Evolutionary conservation across 2,113 vertebrate genomes (phyloP), one percentile per base, ranked within the genome.

Genomic region (Chaetorhynchus papuensis): DNA sequence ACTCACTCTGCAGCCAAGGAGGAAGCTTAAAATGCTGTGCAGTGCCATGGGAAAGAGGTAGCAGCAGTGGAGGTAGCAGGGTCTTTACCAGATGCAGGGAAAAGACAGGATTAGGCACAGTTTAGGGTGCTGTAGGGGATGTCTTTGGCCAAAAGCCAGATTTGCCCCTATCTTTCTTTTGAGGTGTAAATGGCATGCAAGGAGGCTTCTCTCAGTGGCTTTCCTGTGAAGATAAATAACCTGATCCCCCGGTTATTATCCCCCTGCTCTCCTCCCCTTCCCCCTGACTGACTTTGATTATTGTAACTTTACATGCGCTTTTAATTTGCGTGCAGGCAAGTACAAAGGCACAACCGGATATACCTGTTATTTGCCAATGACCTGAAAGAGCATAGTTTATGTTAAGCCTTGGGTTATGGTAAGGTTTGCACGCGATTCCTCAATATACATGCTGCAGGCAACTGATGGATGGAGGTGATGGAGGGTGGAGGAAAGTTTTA

Each of bases 351-450:
- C 96, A 98, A 98, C 98, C 97, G 97, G 98, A 98, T 98, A 98
- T 98, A 98, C 98, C 98, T 98, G 98, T 98, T 98, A 98, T 98
- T 98, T 98, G 97, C 97, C 98, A 98, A 97, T 98, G 97, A 98
- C 98, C 97, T 95, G 97, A 97, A 97, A 98, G 95, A 96, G 95
- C 89, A 83, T 92, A 97, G 98, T 98, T 98, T 98, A 98, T 97
- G 97, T 97, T 98, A 97, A 98, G 98, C 98, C 98, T 97, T 96
- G 97, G 97, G 98, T 98, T 98, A 98, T 96, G 94, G 97, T 96
- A 95, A 97, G 61, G 97, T 95, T 98, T 98, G 98, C 98, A 98
- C 98, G 98, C 98, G 92, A 98, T 98, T 96, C 95, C 97, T 97
- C 93, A 94, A 90, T 96, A 94, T 86, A 96, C 68, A 84, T 93